Evolutionary conservation across 2,113 vertebrate species (phyloP), one percentile per base, ranked within the genome.

Genomic region (Gavia stellata): DNA sequence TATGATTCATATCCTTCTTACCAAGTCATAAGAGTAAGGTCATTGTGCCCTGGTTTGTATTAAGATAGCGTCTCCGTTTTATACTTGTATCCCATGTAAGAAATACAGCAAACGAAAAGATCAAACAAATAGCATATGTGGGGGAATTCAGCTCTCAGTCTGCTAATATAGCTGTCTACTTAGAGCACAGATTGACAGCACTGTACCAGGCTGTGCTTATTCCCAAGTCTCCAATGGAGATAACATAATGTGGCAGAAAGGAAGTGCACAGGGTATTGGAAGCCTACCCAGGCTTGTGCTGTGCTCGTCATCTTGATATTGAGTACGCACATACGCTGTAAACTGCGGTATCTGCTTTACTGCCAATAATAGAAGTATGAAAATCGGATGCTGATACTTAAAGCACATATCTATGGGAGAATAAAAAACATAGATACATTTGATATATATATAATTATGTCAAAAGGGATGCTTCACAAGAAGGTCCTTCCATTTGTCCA

Each of bases 251-350:
- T 73, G 79, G 14, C 84, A 95, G 84, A 65, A 85, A 56, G 59
- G 50, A 92, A 62, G 13, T 52, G 44, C 34, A 36, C 2, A 10
- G 14, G 33, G 2, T 47, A 0, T 18, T 47, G 77, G 56, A 70
- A 84, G 47, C 45, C 56, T 56, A 33, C 17, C 53, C 12, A 5
- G 62, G 73, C 34, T 81, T 62, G 10, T 10, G 36, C 49, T 72
- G 5, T 40, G 18, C 24, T 79, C 9, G 0, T 67, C 45, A 45
- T 74, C 84, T 75, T 78, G n/a, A 19, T 87, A 15, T 0, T 31
- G 45, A 50, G 47, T 73, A 7, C 38, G 31, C 26, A 29, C 1
- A 2, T 33, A 12, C 0, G 1, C 45, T 70, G 31, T 38, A 5
- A 81, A 50, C 16, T 42, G 26, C 11, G 8, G 26, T 62, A 19